Evolutionary conservation across 2,797 vertebrate genomes (phyloP).

Genomic region (Iguana delicatissima): DNA sequence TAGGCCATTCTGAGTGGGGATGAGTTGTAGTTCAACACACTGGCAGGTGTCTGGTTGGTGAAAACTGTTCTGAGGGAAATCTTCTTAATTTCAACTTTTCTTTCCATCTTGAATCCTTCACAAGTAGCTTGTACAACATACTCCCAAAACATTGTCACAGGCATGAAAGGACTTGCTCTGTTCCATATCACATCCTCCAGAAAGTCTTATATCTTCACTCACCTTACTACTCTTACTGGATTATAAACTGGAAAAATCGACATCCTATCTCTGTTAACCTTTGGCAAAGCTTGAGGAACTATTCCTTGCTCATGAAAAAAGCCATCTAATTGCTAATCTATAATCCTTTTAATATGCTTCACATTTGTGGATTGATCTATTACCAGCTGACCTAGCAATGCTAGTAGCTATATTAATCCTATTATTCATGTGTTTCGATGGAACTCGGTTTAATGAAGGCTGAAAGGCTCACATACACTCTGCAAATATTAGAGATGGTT

Average conservation of each 20-base stretch:
- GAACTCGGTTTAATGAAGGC: slow-evolving; percentile 80
- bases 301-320: slow-evolving; percentile 86
- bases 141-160: slow-evolving; percentile 48
- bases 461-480: slow-evolving; percentile 74
- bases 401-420: slow-evolving; percentile 92
- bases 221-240: slow-evolving; percentile 68
- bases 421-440: slow-evolving; percentile 87
- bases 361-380: slow-evolving; percentile 91
- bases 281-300: slow-evolving; percentile 80
- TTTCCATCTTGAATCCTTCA: slow-evolving; percentile 35
- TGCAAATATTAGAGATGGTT: slow-evolving; percentile 77
- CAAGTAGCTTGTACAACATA: slow-evolving; percentile 34
- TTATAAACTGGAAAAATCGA: slow-evolving; percentile 80
- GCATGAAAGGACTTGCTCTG: slow-evolving; percentile 52
- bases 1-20: background rate
- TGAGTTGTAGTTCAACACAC: background rate
- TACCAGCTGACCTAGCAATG: slow-evolving; percentile 88
- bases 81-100: slow-evolving; percentile 18
- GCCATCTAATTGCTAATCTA: slow-evolving; percentile 97
- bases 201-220: slow-evolving; percentile 67
- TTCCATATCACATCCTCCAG: slow-evolving; percentile 61
- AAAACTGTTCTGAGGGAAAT: background rate
- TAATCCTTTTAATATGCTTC: slow-evolving; percentile 95
- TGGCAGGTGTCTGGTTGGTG: background rate
- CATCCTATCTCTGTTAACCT: slow-evolving; percentile 83